A percentile compares a stretch with the other conserved stretches of the same genome.
Evolutionary conservation across 2,888 invertebrate genomes (phyloP).

Genomic region (Masnerella sp.): DNA sequence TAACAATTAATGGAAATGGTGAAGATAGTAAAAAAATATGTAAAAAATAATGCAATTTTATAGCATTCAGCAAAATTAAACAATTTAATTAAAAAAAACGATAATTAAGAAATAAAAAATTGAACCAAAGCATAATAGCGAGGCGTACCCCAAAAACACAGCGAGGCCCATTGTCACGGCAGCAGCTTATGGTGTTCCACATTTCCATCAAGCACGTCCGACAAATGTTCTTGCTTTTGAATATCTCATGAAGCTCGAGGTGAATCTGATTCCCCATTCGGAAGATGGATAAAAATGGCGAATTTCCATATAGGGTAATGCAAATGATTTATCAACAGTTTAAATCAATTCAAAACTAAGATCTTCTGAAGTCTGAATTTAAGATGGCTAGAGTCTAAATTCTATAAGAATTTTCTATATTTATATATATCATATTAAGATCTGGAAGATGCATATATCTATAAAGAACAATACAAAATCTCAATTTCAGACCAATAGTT

Average conservation of each 20-base stretch:
- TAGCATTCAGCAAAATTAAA: no score
- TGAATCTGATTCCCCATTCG: constrained; percentile 67
- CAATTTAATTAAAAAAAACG: no score
- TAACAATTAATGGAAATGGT: no score
- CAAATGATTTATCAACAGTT: constrained; percentile 7
- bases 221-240: constrained; percentile 69
- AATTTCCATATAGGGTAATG: constrained; percentile 2
- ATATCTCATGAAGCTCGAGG: constrained; percentile 67
- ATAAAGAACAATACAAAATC: neutral
- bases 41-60: no score
- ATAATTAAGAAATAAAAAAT: no score
- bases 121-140: constrained; percentile 69
- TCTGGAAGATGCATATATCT: neutral
- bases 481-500: neutral
- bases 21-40: no score
- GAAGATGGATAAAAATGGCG: constrained; percentile 15
- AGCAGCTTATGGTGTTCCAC: constrained; percentile 66
- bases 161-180: constrained; percentile 61
- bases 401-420: no score
- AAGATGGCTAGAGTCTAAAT: no score
- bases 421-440: neutral
- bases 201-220: constrained; percentile 71
- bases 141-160: constrained; percentile 73
- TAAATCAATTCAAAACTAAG: no score
- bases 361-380: no score